phyloP scores from a whole-genome alignment of 1,140 invertebrate species.

The Brachionus asplanchnoidis region DNA sequence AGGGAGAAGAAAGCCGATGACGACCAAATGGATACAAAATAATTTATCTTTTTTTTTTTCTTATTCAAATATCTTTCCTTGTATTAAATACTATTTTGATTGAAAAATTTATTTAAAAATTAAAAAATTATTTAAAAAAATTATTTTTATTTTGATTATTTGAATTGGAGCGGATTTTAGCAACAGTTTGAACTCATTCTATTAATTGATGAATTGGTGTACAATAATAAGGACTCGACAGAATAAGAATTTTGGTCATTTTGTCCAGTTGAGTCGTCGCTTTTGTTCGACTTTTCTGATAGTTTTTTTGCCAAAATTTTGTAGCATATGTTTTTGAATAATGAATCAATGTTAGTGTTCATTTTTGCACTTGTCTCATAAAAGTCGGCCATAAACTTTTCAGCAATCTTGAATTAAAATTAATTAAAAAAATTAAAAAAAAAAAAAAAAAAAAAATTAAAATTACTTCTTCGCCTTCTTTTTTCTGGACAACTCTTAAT shows the following conservation, averaged over 20 bases:
- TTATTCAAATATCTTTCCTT: background rate
- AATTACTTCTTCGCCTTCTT: constrained; percentile 82
- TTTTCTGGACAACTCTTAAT: constrained; percentile 83
- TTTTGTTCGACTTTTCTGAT: background rate
- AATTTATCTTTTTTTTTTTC: background rate
- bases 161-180: background rate
- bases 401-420: background rate
- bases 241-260: background rate
- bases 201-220: background rate
- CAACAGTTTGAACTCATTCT: background rate
- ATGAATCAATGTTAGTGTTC: background rate
- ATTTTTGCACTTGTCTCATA: background rate
- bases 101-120: background rate
- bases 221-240: background rate
- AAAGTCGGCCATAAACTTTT: background rate
- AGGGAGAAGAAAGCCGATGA: constrained; percentile 12
- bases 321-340: background rate
- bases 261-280: background rate
- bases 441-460: constrained; percentile 59
- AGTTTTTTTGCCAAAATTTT: background rate
- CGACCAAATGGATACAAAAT: constrained; percentile 41
- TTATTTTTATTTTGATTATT: background rate
- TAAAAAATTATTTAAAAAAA: no score
- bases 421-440: constrained; percentile 41
- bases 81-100: background rate